Evolutionary conservation across 2,113 vertebrate genomes (phyloP), one percentile per base, ranked within the genome.

Genomic region (Mystacornis crossleyi): DNA sequence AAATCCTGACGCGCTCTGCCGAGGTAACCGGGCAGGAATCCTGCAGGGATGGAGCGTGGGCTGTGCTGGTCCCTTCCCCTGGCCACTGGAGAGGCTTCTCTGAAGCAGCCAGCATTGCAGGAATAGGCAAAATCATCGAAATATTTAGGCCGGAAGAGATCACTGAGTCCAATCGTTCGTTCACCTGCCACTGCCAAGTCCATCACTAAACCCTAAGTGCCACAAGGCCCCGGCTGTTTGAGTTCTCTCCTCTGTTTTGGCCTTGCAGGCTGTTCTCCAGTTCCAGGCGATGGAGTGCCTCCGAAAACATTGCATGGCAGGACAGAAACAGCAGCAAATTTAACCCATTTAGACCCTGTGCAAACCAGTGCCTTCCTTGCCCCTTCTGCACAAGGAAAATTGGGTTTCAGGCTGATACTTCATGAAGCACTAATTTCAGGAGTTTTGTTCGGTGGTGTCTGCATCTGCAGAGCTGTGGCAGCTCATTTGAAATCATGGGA

Each of bases 1-100:
- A 98, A 95, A 99, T 99, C 33, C 91, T 97, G 21, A 80, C 95
- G 10, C 74, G 89, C 20, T 86, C 89, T 11, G 97, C 98, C 2
- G 95, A 99, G 98, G 98, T 99, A 97, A 98, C 60, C 0, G 10
- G 45, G 48, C 31, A 10, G 23, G 23, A 23, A 40, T 42, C 15
- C 25, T 25, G 21, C 34, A 34, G 40, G 58, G 47, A 62, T 43
- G 67, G 28, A 61, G 9, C 1, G 0, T 9, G 61, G 64, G 33
- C 38, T 69, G 23, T 17, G 14, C 40, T 48, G 33, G 2, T 33
- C 38, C 51, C 10, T 58, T 47, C 57, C 31, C 33, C 50, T 85
- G 25, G 5, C 8, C 28, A 1, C 19, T 25, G 9, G 18, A 84
- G 23, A 33, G n/a, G 36, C 19, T 72, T 2, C 57, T 50, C 72